These are phyloP conservation scores for Drosophila pruinosa DNA, from an alignment of 1,140 invertebrate genomes.

Conservation along the genomic window DNA sequence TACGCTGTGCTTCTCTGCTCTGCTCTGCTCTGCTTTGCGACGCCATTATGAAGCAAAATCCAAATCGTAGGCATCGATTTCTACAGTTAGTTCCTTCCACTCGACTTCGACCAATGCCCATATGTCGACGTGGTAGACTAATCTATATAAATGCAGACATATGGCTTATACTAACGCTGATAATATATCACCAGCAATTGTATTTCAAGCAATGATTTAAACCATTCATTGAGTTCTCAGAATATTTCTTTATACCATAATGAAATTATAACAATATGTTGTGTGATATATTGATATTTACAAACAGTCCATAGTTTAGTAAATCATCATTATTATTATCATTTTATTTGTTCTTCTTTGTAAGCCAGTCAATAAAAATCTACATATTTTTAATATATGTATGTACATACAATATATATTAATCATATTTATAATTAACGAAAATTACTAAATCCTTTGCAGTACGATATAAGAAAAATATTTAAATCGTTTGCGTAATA, in stretches of 20 bases:
- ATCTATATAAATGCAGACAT: slow-evolving; percentile 4
- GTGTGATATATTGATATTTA: too few species aligned
- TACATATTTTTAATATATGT: too few species aligned
- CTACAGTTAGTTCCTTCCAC: background rate
- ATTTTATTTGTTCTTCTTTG: too few species aligned
- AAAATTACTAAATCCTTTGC: background rate
- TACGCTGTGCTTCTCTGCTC: background rate
- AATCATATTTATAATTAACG: too few species aligned
- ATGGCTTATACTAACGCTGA: background rate
- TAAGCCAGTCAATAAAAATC: too few species aligned
- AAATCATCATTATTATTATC: too few species aligned
- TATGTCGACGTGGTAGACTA: background rate
- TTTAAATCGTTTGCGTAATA: background rate
- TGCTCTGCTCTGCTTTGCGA: slow-evolving; percentile 12
- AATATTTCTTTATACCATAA: background rate
- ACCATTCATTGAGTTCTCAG: background rate
- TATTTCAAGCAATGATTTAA: slow-evolving; percentile 8
- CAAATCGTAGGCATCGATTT: slow-evolving; percentile 38
- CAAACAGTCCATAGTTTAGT: too few species aligned
- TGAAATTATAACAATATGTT: background rate
- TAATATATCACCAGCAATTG: slow-evolving; percentile 12
- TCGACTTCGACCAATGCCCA: background rate
- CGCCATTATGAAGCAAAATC: slow-evolving; percentile 56
- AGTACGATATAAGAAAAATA: background rate
- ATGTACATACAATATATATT: background rate